A percentile compares a stretch with the other conserved stretches of the same genome.
phyloP scores from a whole-genome alignment of 2,113 vertebrate genomes.

The Marcusenius ussheri region DNA sequence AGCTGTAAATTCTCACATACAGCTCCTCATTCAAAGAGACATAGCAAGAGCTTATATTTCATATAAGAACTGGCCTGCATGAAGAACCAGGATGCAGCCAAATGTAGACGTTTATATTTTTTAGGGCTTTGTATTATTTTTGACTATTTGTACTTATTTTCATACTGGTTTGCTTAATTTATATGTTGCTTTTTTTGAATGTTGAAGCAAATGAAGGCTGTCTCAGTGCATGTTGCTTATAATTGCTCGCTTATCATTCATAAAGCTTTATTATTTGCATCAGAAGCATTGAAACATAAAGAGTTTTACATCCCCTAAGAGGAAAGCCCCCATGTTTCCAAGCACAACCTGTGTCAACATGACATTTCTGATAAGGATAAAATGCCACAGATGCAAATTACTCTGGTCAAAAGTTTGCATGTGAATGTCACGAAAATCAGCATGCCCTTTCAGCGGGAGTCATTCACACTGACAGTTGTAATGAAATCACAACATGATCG shows the following conservation, averaged over 20 bases:
- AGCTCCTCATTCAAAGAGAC: neutral
- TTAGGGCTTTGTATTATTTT: neutral
- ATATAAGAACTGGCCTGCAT: neutral
- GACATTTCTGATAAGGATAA: conserved; percentile 8
- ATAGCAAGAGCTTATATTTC: neutral
- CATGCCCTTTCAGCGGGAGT: neutral
- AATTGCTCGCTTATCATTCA: neutral
- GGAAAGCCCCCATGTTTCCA: neutral
- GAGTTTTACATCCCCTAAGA: neutral
- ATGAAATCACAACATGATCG: neutral
- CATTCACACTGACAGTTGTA: neutral
- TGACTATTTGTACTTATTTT: neutral
- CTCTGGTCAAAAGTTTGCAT: neutral
- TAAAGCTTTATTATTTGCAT: neutral
- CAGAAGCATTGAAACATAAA: neutral
- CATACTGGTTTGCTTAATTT: neutral
- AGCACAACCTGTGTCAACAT: neutral
- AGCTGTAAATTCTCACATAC: neutral
- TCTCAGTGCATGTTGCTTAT: neutral
- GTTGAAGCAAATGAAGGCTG: neutral
- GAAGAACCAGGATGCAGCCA: neutral
- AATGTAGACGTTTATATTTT: neutral
- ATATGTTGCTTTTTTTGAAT: neutral
- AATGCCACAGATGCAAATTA: conserved; percentile 6
- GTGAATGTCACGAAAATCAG: neutral